Evolutionary conservation across 1,140 invertebrate species (phyloP), one percentile per base, ranked within the genome.

Genomic region (Aphidius ervi): DNA sequence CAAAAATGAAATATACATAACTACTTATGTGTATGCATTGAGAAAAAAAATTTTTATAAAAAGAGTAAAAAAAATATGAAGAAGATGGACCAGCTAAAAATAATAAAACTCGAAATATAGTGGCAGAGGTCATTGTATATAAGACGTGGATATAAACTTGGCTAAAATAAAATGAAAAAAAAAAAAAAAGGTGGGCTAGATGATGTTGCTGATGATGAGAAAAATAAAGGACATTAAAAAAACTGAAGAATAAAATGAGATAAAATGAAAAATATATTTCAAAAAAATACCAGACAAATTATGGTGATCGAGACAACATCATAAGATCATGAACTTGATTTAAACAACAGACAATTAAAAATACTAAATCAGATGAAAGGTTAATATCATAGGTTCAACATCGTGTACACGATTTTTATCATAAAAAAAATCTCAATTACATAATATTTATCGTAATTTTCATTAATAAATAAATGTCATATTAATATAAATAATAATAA

Each of bases 301-400:
- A 65, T 63, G 64, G 58, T 61, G 64, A 65, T 65, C 64, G 61
- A 63, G 61, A 65, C 64, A 65, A 63, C 64, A 52, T 61, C 64
- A 63, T 59, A 61, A 61, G 64, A 63, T 65, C 64, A 61, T 65
- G 64, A 58, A 58, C 46, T 54, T 52, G 43, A 58, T 49, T 58
- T 55, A 65, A 58, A 61, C 16, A 48, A 58, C 56, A 56, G 55
- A 47, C 49, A 23, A 56, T 42, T 61, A 49, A 58, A 64, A 59
- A 59, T 61, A 61, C 59, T 43, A 61, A 61, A 54, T 53, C 41
- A 58, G 59, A 59, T 56, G 61, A 59, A 64, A 50, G 46, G 57
- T 58, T 56, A 55, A 61, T 58, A 52, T 50, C 56, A n/a, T 37
- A 56, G 23, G 10, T 56, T 46, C 43, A 46, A 42, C 10, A 23